These are phyloP conservation scores for Plecturocebus donacophilus DNA, from an alignment of 2,113 vertebrate genomes.

Conservation along the genomic window DNA sequence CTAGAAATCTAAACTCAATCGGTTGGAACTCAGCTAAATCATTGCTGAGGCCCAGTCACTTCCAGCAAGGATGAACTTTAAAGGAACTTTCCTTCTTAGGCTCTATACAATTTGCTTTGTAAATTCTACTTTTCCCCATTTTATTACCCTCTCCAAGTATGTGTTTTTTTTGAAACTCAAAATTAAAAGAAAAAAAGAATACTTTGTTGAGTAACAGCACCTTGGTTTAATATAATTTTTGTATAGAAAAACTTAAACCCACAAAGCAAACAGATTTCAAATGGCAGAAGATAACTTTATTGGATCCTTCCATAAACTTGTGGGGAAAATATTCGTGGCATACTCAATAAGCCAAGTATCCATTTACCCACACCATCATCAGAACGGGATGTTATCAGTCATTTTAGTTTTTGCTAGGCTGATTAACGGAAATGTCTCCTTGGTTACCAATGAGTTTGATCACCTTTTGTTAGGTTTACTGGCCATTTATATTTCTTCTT, in stretches of 20 bases:
- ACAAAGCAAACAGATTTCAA: slow-evolving; percentile 20
- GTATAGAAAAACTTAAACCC: background rate
- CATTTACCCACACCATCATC: background rate
- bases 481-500: background rate
- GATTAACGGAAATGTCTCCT: background rate
- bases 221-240: background rate
- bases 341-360: background rate
- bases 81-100: background rate
- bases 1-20: background rate
- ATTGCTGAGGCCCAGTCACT: background rate
- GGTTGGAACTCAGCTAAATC: background rate
- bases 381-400: background rate
- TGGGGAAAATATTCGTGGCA: background rate
- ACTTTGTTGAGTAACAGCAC: background rate
- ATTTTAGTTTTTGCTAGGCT: background rate
- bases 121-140: background rate
- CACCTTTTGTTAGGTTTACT: background rate
- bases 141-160: background rate
- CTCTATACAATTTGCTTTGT: background rate
- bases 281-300: background rate
- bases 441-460: background rate
- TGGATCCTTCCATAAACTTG: background rate
- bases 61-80: background rate
- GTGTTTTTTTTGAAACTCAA: background rate
- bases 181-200: slow-evolving; percentile 50